Base-by-base conservation (phyloP, 2,113 vertebrate species). In the Phodopus roborovskii region DNA sequence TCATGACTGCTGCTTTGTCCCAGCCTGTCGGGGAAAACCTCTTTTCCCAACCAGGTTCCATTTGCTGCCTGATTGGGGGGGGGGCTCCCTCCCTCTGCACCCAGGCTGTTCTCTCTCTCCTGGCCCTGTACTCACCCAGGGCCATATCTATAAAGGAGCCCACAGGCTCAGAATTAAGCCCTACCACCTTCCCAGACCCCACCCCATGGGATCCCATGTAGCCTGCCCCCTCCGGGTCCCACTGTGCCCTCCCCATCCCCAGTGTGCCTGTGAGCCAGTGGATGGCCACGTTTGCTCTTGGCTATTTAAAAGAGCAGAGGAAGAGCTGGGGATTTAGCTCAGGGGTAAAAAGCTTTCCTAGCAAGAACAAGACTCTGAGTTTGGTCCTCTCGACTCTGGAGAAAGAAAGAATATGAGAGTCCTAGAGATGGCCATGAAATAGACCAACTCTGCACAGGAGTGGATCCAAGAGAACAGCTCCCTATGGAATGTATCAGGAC, bases 111-210 rank as follows among this genome's bases (percentile, higher is more conserved):
- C 33, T 22, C 1, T 42, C 17, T 45, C 10, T 5, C 28, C 19
- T 12, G 5, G 0, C 2, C 83, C 62, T 0, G 7, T n/a, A 45
- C 62, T 33, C 53, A 17, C 15, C 48, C 7, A 0, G 0, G 48
- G 83, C 33, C 20, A 22, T 16, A 9, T 11, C 30, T 19, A 5
- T 3, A 0, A 30, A 0, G 1, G 7, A 56, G 70, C 62, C 82
- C 48, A 0, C 15, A 36, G 84, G 60, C 81, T 7, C 1, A 3
- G 36, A 48, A 33, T 24, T 15, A 2, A 6, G 30, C 42, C 30
- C 53, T 10, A 3, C 4, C 1, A 4, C 9, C 30, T 7, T 30
- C 74, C 42, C 78, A 81, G 70, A 0, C 58, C 36, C 22, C n/a
- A 42, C n/a, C 33, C 28, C 20, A 30, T 28, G 28, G 84, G 58